Evolutionary conservation across 1,140 invertebrate species (phyloP).

Genomic region (Drosophila repletoides): DNA sequence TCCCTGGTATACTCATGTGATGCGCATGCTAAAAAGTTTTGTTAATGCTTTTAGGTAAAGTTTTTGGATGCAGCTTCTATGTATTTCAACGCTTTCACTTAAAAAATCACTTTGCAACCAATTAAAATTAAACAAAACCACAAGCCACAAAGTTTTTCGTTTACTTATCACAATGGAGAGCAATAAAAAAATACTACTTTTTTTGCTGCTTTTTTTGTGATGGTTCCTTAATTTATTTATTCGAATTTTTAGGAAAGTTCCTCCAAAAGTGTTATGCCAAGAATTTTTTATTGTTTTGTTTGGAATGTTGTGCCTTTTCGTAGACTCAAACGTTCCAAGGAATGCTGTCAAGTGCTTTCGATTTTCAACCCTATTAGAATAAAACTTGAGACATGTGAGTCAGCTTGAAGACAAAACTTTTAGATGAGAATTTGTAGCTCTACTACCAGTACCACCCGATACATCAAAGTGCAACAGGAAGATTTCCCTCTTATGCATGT

Average conservation of each 20-base stretch:
- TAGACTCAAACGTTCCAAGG: neutral
- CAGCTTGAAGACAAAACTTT: slow-evolving; percentile 24
- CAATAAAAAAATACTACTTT: no score
- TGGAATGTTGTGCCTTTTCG: neutral
- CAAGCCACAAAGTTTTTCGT: no score
- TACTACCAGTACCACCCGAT: neutral
- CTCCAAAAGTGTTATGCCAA: neutral
- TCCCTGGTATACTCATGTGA: neutral
- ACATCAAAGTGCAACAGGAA: slow-evolving; percentile 34
- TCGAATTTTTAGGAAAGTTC: neutral
- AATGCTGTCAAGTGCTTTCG: slow-evolving; percentile 1
- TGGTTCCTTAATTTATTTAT: neutral
- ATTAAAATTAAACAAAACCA: neutral
- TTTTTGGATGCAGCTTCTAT: neutral
- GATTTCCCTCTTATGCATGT: slow-evolving; percentile 18
- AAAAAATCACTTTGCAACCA: neutral
- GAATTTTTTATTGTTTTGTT: slow-evolving; percentile 6
- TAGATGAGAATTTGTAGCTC: slow-evolving; percentile 10
- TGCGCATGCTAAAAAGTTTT: slow-evolving; percentile 15
- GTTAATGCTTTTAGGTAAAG: neutral
- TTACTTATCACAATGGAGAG: no score
- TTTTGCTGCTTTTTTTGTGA: neutral
- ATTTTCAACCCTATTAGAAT: neutral
- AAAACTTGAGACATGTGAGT: neutral
- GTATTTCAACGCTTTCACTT: no score